Conservation (phyloP, 2,113 vertebrate genomes). For the Amphiprion percula region DNA sequence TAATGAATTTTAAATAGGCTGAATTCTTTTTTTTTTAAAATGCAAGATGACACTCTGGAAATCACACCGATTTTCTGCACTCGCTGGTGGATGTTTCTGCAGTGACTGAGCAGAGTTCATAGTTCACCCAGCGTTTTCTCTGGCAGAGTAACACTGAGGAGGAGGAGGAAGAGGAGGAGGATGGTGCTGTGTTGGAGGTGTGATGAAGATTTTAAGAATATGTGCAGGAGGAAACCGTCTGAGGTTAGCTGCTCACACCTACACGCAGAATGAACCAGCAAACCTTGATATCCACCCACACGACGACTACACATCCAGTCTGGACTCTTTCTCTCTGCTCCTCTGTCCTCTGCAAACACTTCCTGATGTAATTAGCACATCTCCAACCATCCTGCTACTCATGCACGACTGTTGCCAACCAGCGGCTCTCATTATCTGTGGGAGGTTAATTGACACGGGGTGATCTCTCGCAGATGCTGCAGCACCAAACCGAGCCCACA, state of each 20-base stretch:
- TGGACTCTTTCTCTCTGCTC: conserved; percentile 26
- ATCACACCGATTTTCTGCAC: not conserved
- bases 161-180: conserved; percentile 9
- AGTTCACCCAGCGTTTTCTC: conserved; percentile 43
- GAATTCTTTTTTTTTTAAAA: not conserved
- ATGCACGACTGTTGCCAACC: conserved; percentile 8
- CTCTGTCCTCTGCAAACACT: conserved; percentile 30
- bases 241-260: conserved; percentile 63
- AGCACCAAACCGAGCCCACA: conserved; percentile 6
- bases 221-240: conserved; percentile 37
- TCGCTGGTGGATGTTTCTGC: not conserved
- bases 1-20: not conserved
- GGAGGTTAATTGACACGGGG: conserved; percentile 42
- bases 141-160: not conserved
- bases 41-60: not conserved
- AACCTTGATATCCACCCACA: conserved; percentile 69
- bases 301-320: conserved; percentile 42
- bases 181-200: not conserved
- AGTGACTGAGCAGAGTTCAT: conserved; percentile 26
- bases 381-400: conserved; percentile 20
- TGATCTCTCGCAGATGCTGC: conserved; percentile 38
- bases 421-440: conserved; percentile 35
- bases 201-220: conserved; percentile 26
- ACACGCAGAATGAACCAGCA: conserved; percentile 54
- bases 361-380: conserved; percentile 41